phyloP scores from a whole-genome alignment of 1,140 invertebrate species.

The Hylaeus volcanicus region DNA sequence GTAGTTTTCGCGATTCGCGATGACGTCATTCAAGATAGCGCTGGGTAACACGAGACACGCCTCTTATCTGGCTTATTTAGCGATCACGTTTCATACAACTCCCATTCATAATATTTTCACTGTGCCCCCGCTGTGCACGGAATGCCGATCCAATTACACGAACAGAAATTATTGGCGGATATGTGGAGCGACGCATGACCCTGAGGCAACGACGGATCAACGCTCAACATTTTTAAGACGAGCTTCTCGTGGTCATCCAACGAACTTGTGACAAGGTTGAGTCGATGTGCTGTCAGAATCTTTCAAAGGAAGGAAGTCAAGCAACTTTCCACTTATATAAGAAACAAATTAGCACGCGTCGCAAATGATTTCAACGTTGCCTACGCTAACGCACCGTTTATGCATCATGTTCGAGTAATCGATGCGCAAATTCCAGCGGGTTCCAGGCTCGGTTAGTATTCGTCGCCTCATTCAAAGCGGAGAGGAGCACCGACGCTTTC shows the following conservation, averaged over 20 bases:
- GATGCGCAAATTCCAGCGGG: too few species aligned
- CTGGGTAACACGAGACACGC: constrained; percentile 46
- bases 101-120: constrained; percentile 65
- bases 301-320: too few species aligned
- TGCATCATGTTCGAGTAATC: too few species aligned
- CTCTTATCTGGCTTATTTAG: constrained; percentile 56
- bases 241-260: not conserved
- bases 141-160: constrained; percentile 54
- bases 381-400: too few species aligned
- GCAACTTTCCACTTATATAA: too few species aligned
- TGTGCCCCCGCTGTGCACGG: constrained; percentile 18
- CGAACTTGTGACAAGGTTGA: too few species aligned
- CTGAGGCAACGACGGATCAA: not conserved
- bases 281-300: too few species aligned
- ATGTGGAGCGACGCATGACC: not conserved
- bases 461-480: too few species aligned
- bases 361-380: too few species aligned
- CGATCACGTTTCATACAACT: constrained; percentile 56
- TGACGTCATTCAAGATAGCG: constrained; percentile 53
- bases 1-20: constrained; percentile 38
- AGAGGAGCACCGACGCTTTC: not conserved
- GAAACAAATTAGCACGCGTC: too few species aligned
- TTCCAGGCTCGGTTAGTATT: too few species aligned
- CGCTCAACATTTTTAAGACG: too few species aligned
- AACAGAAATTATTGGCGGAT: constrained; percentile 26